These are phyloP conservation scores for Tympanuchus pallidicinctus DNA, from an alignment of 2,113 vertebrate species.

Conservation along the genomic window DNA sequence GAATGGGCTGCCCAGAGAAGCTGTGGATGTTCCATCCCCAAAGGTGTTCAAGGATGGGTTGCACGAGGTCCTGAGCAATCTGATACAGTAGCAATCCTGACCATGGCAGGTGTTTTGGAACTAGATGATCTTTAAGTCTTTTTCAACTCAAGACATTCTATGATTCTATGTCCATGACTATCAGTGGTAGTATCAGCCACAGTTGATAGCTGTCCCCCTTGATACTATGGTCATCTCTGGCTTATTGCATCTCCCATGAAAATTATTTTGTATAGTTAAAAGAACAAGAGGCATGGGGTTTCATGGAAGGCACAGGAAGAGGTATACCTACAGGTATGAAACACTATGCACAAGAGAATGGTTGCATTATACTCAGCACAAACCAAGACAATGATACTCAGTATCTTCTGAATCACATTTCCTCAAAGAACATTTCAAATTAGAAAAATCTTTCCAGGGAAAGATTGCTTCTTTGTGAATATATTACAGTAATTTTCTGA, in stretches of 20 bases:
- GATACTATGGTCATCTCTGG: background rate
- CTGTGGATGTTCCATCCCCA: background rate
- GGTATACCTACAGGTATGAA: background rate
- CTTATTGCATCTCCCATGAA: background rate
- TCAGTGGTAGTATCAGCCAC: background rate
- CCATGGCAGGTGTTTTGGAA: background rate
- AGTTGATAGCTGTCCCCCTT: background rate
- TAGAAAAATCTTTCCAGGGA: background rate
- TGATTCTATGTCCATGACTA: background rate
- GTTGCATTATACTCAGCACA: background rate
- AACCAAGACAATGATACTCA: background rate
- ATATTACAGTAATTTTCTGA: background rate
- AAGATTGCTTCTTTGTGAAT: background rate
- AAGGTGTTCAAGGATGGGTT: background rate
- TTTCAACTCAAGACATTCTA: background rate
- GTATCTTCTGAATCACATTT: background rate
- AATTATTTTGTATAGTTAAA: background rate
- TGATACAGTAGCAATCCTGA: background rate
- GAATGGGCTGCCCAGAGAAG: background rate
- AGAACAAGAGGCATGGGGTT: background rate
- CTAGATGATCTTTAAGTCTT: background rate
- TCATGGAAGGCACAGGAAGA: background rate
- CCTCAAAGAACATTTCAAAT: background rate
- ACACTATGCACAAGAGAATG: fast-evolving
- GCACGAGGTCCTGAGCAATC: background rate